Percentiles rank a stretch among this genome's conserved stretches.
Conservation (phyloP, 2,888 invertebrate genomes). For the Reticulitermes lucifugus region DNA sequence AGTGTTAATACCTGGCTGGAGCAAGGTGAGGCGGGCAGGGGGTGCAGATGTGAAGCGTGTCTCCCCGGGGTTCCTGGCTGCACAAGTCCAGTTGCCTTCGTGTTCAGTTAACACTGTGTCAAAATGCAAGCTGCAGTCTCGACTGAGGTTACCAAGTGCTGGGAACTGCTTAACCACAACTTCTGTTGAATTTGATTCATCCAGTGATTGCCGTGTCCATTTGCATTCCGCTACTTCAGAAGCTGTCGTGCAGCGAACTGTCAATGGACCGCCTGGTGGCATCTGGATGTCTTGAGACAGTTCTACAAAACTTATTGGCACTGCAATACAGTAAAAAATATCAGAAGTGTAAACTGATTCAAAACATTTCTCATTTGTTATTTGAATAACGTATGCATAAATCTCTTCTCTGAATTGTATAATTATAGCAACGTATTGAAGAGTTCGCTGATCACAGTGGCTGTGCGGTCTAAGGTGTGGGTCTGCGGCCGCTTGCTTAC, state of each 20-base stretch:
- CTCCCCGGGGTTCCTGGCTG: constrained; percentile 59
- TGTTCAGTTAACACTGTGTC: constrained; percentile 61
- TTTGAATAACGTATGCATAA: no score
- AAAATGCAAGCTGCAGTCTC: constrained; percentile 62
- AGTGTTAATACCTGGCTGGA: constrained; percentile 61
- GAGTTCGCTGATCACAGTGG: no score
- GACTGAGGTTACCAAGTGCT: constrained; percentile 59
- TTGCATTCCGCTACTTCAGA: constrained; percentile 61
- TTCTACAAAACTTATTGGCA: constrained; percentile 61
- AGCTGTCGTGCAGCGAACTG: constrained; percentile 61
- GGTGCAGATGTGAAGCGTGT: constrained; percentile 61
- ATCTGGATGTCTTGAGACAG: constrained; percentile 62
- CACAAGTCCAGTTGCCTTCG: constrained; percentile 63
- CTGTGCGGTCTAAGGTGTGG: no score
- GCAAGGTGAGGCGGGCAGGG: constrained; percentile 61
- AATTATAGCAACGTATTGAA: no score
- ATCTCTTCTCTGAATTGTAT: no score
- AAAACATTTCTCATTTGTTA: no score
- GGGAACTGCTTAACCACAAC: constrained; percentile 61
- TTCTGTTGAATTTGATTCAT: constrained; percentile 60
- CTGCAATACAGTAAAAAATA: constrained; percentile 54
- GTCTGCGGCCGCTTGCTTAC: no score
- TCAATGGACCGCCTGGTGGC: constrained; percentile 60
- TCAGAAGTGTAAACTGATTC: no score
- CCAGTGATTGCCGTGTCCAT: constrained; percentile 59